Evolutionary conservation across 2,113 vertebrate species (phyloP).

Genomic region (Albula goreensis): DNA sequence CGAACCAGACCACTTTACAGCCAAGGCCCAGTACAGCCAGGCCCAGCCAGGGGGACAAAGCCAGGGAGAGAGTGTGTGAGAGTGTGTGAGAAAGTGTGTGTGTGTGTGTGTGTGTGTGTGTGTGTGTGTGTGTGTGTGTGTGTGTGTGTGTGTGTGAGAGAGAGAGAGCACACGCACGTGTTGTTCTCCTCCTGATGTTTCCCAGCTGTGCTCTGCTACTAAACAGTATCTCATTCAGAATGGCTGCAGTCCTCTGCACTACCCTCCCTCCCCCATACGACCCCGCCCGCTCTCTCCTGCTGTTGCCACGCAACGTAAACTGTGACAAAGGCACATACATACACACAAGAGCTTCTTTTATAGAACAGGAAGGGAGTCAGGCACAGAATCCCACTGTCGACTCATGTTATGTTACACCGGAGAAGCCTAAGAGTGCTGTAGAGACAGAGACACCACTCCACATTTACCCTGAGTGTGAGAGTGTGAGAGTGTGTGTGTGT

Average conservation of each 20-base stretch:
- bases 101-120: slow-evolving; percentile 36
- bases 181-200: slow-evolving; percentile 66
- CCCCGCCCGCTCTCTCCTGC: slow-evolving; percentile 39
- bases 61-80: slow-evolving; percentile 6
- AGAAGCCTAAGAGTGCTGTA: background rate
- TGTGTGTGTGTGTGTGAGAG: slow-evolving; percentile 23
- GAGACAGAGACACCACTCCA: background rate
- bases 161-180: background rate
- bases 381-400: slow-evolving; percentile 29
- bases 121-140: background rate
- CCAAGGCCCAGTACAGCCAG: background rate
- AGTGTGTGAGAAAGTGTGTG: slow-evolving; percentile 26
- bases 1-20: background rate
- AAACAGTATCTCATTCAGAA: slow-evolving; percentile 78
- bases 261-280: slow-evolving; percentile 30
- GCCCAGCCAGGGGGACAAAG: slow-evolving; percentile 30
- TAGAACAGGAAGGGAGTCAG: slow-evolving; percentile 38
- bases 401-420: background rate
- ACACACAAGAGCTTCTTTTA: slow-evolving; percentile 59
- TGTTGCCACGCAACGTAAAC: slow-evolving; percentile 65
- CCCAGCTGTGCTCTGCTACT: slow-evolving; percentile 72
- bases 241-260: slow-evolving; percentile 47
- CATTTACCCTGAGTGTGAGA: background rate
- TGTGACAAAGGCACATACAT: slow-evolving; percentile 68
- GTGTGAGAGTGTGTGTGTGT: no score